Evolutionary conservation across 2,888 invertebrate genomes (phyloP).

Genomic region (Stenchaetothrips biformis): DNA sequence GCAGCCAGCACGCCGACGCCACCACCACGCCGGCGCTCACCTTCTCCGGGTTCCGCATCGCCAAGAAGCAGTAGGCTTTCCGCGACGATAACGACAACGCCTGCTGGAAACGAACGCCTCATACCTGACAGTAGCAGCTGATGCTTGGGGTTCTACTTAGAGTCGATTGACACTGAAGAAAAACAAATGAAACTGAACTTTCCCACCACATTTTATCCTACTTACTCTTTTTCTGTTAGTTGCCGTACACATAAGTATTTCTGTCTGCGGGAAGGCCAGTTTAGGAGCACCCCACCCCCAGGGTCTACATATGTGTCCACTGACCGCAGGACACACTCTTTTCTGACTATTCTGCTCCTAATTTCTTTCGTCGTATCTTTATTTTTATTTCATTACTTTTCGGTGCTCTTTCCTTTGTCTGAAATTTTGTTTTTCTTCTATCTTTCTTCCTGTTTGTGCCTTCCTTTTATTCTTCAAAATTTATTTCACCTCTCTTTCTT

Average conservation of each 20-base stretch:
- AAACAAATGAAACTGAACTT: too few species aligned
- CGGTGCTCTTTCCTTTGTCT: conserved; percentile 33
- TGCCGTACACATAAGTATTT: too few species aligned
- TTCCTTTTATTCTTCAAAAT: conserved; percentile 25
- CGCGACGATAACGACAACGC: too few species aligned
- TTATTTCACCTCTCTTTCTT: conserved; percentile 31
- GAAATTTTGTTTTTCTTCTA: conserved; percentile 32
- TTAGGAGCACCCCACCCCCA: too few species aligned
- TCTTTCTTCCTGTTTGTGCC: conserved; percentile 28
- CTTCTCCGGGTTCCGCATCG: conserved; percentile 38
- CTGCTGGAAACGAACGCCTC: too few species aligned
- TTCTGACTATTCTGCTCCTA: conserved; percentile 40
- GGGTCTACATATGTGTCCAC: too few species aligned
- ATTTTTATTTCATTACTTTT: conserved; percentile 19
- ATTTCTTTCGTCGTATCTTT: conserved; percentile 35
- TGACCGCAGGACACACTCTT: conserved; percentile 36
- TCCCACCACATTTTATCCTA: too few species aligned
- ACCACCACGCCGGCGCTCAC: conserved; percentile 34
- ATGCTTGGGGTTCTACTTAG: too few species aligned
- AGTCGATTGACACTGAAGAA: too few species aligned
- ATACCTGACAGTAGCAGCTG: too few species aligned
- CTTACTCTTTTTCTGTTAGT: too few species aligned
- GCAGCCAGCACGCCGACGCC: conserved; percentile 41
- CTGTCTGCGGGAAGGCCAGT: too few species aligned
- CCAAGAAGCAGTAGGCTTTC: background rate